Percentiles rank a stretch among this genome's conserved stretches.
Evolutionary conservation across 2,888 invertebrate species (phyloP).

Genomic region (Sericinus montela): DNA sequence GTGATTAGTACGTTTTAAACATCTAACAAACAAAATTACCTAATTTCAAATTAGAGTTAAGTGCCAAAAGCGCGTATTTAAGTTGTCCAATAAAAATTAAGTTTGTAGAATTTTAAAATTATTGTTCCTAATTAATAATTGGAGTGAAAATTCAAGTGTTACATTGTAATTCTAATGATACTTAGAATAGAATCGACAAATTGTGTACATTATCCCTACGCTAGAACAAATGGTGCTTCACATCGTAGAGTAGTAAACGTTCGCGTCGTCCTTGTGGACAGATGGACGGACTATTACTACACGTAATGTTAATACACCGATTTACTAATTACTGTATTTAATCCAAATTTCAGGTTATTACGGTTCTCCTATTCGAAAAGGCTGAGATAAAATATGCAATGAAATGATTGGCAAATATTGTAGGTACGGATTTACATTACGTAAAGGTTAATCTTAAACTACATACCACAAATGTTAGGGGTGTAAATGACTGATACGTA

Average conservation of each 20-base stretch:
- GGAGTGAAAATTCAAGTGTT: conserved; percentile 64
- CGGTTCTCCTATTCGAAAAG: conserved; percentile 77
- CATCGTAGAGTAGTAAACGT: conserved; percentile 62
- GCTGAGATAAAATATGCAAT: conserved; percentile 71
- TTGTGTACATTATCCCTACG: conserved; percentile 77
- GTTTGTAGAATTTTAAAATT: conserved; percentile 70
- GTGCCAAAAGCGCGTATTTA: conserved; percentile 73
- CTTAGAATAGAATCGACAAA: conserved; percentile 69
- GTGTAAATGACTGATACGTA: conserved; percentile 43
- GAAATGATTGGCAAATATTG: conserved; percentile 65
- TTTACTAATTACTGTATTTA: conserved; percentile 73
- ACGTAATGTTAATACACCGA: conserved; percentile 67
- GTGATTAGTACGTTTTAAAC: conserved; percentile 9
- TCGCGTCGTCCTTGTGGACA: conserved; percentile 30
- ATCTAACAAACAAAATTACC: conserved; percentile 24
- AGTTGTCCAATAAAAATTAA: conserved; percentile 55
- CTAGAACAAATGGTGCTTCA: conserved; percentile 80
- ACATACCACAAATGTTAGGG: conserved; percentile 26
- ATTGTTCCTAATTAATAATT: conserved; percentile 74
- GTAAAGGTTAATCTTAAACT: conserved; percentile 36
- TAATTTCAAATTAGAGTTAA: conserved; percentile 52
- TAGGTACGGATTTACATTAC: conserved; percentile 50
- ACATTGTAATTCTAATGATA: conserved; percentile 64
- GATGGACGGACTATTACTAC: conserved; percentile 35
- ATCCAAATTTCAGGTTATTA: conserved; percentile 65